Conservation (phyloP, 1,140 invertebrate genomes). For the Brachionus paranguensis region DNA sequence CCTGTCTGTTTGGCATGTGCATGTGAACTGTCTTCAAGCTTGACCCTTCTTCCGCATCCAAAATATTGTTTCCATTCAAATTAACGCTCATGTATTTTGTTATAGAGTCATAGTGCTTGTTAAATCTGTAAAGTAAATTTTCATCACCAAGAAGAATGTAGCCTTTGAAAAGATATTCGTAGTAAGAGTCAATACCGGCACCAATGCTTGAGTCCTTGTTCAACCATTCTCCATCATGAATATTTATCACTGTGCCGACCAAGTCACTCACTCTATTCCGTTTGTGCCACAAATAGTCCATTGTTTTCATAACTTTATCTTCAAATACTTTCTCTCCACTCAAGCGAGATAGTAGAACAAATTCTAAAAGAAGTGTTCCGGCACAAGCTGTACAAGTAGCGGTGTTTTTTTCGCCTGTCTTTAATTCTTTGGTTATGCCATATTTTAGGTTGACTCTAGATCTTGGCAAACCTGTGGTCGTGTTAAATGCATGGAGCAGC, state of each 20-base stretch:
- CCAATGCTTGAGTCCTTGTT: slow-evolving; percentile 85
- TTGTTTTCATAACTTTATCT: slow-evolving; percentile 85
- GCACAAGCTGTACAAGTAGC: slow-evolving; percentile 89
- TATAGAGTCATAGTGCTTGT: slow-evolving; percentile 87
- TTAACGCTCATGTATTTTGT: slow-evolving; percentile 51
- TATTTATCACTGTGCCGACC: slow-evolving; percentile 55
- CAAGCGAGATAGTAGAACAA: slow-evolving; percentile 84
- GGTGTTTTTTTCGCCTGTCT: slow-evolving; percentile 57
- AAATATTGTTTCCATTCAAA: neutral
- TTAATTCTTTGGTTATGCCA: slow-evolving; percentile 16
- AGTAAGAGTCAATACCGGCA: slow-evolving; percentile 98
- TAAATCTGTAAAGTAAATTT: slow-evolving; percentile 78
- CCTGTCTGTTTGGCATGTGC: slow-evolving; percentile 85
- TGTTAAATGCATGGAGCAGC: slow-evolving; percentile 91
- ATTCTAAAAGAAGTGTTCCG: slow-evolving; percentile 95
- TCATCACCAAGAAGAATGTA: slow-evolving; percentile 70
- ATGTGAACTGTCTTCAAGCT: slow-evolving; percentile 95
- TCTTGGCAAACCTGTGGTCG: slow-evolving; percentile 91
- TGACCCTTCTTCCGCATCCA: slow-evolving; percentile 68
- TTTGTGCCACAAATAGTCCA: slow-evolving; percentile 93
- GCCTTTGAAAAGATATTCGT: slow-evolving; percentile 94
- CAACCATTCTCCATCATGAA: slow-evolving; percentile 96
- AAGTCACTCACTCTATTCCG: slow-evolving; percentile 70
- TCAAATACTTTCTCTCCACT: slow-evolving; percentile 74
- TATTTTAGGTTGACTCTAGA: slow-evolving; percentile 64